Base-by-base conservation (phyloP, 2,113 vertebrate species). In the Tyrannus savana region DNA sequence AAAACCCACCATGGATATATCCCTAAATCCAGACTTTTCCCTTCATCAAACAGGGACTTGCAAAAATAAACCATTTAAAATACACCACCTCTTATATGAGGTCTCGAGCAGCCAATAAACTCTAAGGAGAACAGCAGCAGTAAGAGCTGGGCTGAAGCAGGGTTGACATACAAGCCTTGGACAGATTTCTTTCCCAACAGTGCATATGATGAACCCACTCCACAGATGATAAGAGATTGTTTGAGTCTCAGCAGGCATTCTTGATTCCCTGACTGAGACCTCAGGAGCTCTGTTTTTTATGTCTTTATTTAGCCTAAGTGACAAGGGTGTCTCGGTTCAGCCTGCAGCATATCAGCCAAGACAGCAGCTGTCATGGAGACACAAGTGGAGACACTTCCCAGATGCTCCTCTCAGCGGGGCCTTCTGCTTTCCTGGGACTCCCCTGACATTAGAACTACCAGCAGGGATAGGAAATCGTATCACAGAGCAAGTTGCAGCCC, bases 131-230 rank as follows among this genome's bases (percentile, higher is more conserved):
- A 33, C 2, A 63, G 12, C 24, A 53, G 9, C 2, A 62, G 59
- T 37, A 81, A 62, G 74, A 74, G 19, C 24, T 69, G 41, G 15
- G 10, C 14, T 52, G 27, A 47, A 86, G 12, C 16, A 21, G 2
- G 1, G 1, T 42, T 81, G 37, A 71, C 28, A 4, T 7, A 27
- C 41, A 68, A 72, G 35, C 19, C 28, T 60, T 28, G 10, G 41
- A 52, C 27, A 27, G 16, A 12, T 55, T 92, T 73, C 62, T 44
- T 68, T 86, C 35, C 21, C 35, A 33, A 35, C 7, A 89, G 10
- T 4, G 7, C 0, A 0, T 67, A 16, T 31, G 42, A 62, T 1
- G 14, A 60, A 58, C 14, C 12, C 44, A 5, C 41, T 87, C 24
- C 24, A 53, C 19, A 71, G 55, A 60, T 55, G 19, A 44, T 28